These are phyloP conservation scores for Gasterosteus aculeatus DNA, from an alignment of 2,113 vertebrate species.

Conservation along the genomic window DNA sequence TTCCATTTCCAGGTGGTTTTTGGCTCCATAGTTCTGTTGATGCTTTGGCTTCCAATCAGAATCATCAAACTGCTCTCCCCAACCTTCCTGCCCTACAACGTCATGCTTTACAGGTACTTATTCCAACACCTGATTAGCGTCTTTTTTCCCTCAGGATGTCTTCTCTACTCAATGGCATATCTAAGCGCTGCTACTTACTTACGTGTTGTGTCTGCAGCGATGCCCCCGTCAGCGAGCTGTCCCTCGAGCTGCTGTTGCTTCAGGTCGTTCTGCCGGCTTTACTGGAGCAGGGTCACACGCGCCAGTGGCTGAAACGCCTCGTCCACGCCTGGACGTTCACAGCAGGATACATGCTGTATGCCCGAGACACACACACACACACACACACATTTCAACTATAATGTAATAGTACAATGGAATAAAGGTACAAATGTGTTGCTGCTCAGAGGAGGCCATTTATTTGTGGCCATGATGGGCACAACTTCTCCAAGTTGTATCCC, in stretches of 20 bases:
- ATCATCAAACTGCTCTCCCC: slow-evolving; percentile 93
- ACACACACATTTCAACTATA: neutral
- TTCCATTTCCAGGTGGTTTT: slow-evolving; percentile 88
- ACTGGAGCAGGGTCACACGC: slow-evolving; percentile 94
- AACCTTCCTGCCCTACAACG: slow-evolving; percentile 95
- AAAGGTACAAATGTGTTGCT: neutral
- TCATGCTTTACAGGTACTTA: slow-evolving; percentile 96
- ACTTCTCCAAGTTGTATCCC: neutral
- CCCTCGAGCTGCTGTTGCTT: slow-evolving; percentile 93
- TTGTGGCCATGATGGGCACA: no score
- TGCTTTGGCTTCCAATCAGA: slow-evolving; percentile 97
- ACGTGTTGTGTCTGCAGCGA: slow-evolving; percentile 81
- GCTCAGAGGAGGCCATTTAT: no score
- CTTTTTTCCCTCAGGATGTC: neutral
- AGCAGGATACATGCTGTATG: slow-evolving; percentile 93
- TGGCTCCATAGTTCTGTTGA: slow-evolving; percentile 95
- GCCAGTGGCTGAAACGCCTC: slow-evolving; percentile 96
- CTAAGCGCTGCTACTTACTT: neutral
- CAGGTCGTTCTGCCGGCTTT: slow-evolving; percentile 95
- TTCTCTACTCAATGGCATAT: neutral
- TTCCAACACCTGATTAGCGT: neutral
- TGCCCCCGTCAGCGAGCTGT: slow-evolving; percentile 95
- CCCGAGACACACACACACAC: neutral
- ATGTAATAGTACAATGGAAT: neutral
- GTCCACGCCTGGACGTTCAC: slow-evolving; percentile 95